Percentiles rank a stretch among this genome's conserved stretches.
phyloP scores from a whole-genome alignment of 2,797 vertebrate species.

The Emys orbicularis region DNA sequence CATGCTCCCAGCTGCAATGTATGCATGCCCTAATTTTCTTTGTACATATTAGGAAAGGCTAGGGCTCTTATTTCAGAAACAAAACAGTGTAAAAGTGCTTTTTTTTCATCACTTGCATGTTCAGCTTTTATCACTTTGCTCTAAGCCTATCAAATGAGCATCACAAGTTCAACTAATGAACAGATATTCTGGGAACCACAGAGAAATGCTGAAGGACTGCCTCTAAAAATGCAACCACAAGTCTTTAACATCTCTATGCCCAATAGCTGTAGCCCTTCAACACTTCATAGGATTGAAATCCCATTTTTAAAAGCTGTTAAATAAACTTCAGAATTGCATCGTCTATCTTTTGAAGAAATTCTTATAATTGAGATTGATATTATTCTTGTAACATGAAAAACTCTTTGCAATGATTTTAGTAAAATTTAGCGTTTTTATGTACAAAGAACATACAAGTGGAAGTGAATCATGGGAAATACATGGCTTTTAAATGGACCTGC shows the following conservation, averaged over 20 bases:
- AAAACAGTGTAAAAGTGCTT: neutral
- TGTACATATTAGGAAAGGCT: neutral
- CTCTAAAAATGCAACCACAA: neutral
- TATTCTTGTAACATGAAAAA: neutral
- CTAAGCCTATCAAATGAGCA: neutral
- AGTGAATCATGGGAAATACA: neutral
- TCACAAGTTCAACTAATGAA: neutral
- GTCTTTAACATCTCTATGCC: neutral
- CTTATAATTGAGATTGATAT: neutral
- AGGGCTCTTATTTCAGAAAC: slow-evolving; percentile 15
- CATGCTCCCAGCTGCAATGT: neutral
- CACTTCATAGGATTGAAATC: slow-evolving; percentile 28
- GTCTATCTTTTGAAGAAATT: neutral
- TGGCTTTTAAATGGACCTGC: neutral
- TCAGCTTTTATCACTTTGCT: neutral
- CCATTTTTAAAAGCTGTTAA: slow-evolving; percentile 1
- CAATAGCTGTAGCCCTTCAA: neutral
- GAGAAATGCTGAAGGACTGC: neutral
- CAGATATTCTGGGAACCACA: neutral
- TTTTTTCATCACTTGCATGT: neutral
- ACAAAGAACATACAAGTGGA: neutral
- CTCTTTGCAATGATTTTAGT: neutral
- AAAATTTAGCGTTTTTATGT: neutral
- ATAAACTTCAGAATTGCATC: neutral
- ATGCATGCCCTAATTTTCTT: neutral